Conservation (phyloP, 2,113 vertebrate genomes). For the Psettodes erumei region DNA sequence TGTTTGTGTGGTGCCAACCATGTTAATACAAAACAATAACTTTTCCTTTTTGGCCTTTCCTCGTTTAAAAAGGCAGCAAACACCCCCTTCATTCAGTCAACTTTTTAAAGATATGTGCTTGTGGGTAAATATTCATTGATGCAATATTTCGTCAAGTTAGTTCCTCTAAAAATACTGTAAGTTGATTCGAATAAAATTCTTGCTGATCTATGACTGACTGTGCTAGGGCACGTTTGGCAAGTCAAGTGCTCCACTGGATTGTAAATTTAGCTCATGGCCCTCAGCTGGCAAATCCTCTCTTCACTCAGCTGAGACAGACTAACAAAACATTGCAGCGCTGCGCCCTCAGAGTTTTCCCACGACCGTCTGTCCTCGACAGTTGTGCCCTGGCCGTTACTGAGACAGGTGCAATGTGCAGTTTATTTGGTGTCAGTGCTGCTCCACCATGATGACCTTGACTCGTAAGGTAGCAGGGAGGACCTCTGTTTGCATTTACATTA, state of each 20-base stretch:
- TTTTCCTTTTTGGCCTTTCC: not conserved
- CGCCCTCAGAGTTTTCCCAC: slow-evolving; percentile 71
- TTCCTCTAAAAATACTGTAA: slow-evolving; percentile 16
- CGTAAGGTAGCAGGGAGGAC: not conserved
- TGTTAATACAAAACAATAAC: not conserved
- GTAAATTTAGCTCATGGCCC: slow-evolving; percentile 63
- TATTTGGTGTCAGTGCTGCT: slow-evolving; percentile 41
- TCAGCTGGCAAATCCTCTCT: slow-evolving; percentile 63
- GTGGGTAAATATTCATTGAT: not conserved
- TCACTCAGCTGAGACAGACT: slow-evolving; percentile 56
- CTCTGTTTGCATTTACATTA: slow-evolving; percentile 24
- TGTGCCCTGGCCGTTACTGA: slow-evolving; percentile 51
- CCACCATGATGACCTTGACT: slow-evolving; percentile 64
- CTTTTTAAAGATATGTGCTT: not conserved
- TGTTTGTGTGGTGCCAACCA: not conserved
- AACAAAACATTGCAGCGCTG: slow-evolving; percentile 62
- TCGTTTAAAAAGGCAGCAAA: not conserved
- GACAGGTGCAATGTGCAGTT: slow-evolving; percentile 75
- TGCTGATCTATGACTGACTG: slow-evolving; percentile 26
- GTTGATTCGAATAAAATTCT: slow-evolving; percentile 13
- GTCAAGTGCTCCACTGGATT: slow-evolving; percentile 27
- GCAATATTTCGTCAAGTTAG: not conserved
- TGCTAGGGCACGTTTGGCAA: slow-evolving; percentile 35
- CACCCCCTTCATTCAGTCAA: not conserved
- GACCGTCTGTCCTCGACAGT: slow-evolving; percentile 70